These are phyloP conservation scores for Cryptophagus acutangulus DNA, from an alignment of 2,888 invertebrate species.

Conservation along the genomic window DNA sequence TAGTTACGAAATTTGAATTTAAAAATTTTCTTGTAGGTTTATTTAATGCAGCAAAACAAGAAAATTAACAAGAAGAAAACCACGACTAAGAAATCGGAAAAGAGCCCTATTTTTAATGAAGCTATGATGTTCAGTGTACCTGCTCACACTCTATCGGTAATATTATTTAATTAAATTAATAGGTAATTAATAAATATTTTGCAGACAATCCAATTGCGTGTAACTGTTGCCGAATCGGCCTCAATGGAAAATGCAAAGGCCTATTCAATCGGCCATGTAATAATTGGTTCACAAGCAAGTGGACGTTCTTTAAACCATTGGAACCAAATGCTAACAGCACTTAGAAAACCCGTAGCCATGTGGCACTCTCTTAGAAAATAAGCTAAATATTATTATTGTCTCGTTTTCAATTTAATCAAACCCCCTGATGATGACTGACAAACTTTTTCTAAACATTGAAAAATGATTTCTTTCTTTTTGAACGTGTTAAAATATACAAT, in stretches of 20 bases:
- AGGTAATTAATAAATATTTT: background rate
- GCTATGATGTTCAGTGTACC: slow-evolving; percentile 81
- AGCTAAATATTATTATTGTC: slow-evolving; percentile 9
- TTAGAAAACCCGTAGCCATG: slow-evolving; percentile 77
- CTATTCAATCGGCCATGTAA: slow-evolving; percentile 72
- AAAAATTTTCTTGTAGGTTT: slow-evolving; percentile 59
- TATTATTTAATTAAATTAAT: slow-evolving; percentile 9
- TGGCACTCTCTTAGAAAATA: slow-evolving; percentile 69
- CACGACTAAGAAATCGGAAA: slow-evolving; percentile 67
- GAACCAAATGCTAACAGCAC: slow-evolving; percentile 77
- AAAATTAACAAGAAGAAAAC: slow-evolving; percentile 80
- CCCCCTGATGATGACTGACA: slow-evolving; percentile 1
- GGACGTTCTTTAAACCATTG: slow-evolving; percentile 73
- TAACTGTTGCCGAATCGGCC: slow-evolving; percentile 57
- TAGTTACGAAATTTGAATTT: slow-evolving; percentile 9
- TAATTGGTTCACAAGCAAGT: slow-evolving; percentile 67
- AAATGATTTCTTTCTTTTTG: background rate
- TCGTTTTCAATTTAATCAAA: background rate
- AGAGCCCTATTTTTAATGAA: slow-evolving; percentile 76
- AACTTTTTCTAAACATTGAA: background rate
- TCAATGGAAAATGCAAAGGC: slow-evolving; percentile 52
- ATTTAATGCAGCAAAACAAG: slow-evolving; percentile 72
- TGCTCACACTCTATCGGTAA: slow-evolving; percentile 63
- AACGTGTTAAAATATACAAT: background rate
- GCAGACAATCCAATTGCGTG: slow-evolving; percentile 68